A percentile compares a stretch with the other conserved stretches of the same genome.
phyloP scores from a whole-genome alignment of 2,888 invertebrate species.

The Nipponacmea schrenckii region DNA sequence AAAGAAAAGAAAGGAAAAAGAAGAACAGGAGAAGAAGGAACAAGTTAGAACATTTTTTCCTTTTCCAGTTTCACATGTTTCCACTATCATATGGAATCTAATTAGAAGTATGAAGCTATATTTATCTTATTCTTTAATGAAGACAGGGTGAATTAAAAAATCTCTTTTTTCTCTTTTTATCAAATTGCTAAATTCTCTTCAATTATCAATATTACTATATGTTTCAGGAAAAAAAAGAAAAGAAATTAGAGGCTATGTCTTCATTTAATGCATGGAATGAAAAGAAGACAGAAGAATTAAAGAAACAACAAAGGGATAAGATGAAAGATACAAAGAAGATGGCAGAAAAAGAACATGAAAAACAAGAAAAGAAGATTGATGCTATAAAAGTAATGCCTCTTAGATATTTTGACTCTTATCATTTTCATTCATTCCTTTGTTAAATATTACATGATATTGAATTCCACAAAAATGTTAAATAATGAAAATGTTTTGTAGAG shows the following conservation, averaged over 20 bases:
- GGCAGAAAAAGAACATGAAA: slow-evolving; percentile 44
- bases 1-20: slow-evolving; percentile 50
- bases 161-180: too few species aligned
- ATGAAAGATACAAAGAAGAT: slow-evolving; percentile 46
- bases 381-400: slow-evolving; percentile 37
- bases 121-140: too few species aligned
- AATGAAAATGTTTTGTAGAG: slow-evolving; percentile 38
- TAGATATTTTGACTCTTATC: background rate
- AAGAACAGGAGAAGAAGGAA: slow-evolving; percentile 52
- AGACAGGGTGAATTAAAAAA: too few species aligned
- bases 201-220: too few species aligned
- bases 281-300: slow-evolving; percentile 43
- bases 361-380: slow-evolving; percentile 42
- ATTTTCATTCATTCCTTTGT: too few species aligned
- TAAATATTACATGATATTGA: too few species aligned
- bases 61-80: too few species aligned
- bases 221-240: slow-evolving; percentile 46
- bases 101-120: too few species aligned
- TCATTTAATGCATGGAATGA: slow-evolving; percentile 55
- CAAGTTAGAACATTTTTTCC: slow-evolving; percentile 35
- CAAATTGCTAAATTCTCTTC: too few species aligned
- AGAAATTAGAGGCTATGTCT: slow-evolving; percentile 41
- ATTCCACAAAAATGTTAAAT: too few species aligned
- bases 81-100: too few species aligned
- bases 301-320: slow-evolving; percentile 37